These are phyloP conservation scores for Solenodon paradoxus DNA, from an alignment of 2,113 vertebrate species.

Conservation along the genomic window DNA sequence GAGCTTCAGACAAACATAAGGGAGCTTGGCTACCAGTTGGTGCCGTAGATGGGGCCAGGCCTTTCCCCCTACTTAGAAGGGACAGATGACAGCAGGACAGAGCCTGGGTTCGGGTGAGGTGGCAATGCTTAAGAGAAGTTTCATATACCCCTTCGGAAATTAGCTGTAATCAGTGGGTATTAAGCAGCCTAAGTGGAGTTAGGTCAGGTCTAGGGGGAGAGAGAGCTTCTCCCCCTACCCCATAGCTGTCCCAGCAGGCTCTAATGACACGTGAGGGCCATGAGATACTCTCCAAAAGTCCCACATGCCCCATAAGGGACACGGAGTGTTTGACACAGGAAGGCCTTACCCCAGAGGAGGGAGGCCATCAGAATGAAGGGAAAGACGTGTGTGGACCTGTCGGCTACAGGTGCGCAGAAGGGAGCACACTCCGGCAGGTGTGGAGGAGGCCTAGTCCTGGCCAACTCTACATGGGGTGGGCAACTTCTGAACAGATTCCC, in stretches of 20 bases:
- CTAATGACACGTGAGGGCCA: background rate
- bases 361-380: background rate
- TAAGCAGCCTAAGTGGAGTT: background rate
- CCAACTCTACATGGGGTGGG: too few relatives aligned
- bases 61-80: background rate
- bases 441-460: background rate
- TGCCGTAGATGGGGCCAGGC: background rate
- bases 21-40: background rate
- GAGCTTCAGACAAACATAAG: background rate
- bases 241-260: too few relatives aligned
- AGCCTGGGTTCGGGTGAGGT: background rate
- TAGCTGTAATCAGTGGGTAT: too few relatives aligned
- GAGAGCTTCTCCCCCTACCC: fast-evolving
- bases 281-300: background rate
- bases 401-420: background rate
- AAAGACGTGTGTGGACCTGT: background rate
- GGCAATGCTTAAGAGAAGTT: background rate
- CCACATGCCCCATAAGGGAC: background rate
- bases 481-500: too few relatives aligned
- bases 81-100: background rate
- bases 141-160: background rate
- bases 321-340: background rate
- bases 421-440: background rate
- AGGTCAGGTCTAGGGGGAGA: background rate
- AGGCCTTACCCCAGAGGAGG: background rate